phyloP scores from a whole-genome alignment of 2,888 invertebrate species.

The Macrostomum cliftonense region DNA sequence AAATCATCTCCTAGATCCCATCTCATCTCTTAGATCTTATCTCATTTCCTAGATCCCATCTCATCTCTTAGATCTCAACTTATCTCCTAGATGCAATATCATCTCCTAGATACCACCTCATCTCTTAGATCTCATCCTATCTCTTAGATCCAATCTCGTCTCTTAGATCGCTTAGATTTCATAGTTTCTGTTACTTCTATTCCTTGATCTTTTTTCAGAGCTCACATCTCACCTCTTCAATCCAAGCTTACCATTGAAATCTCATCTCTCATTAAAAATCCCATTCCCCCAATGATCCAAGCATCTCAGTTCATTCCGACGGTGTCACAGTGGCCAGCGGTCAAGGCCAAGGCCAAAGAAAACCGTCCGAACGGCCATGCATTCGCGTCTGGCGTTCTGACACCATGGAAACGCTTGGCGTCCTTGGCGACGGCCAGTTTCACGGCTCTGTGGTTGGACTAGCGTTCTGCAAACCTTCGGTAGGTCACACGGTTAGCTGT shows the following conservation, averaged over 20 bases:
- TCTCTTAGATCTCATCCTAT: no score
- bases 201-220: no score
- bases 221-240: no score
- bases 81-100: no score
- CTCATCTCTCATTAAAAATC: no score
- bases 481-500: constrained; percentile 7
- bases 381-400: constrained; percentile 29
- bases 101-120: no score
- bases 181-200: no score
- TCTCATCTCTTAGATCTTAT: background rate
- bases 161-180: no score
- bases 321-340: constrained; percentile 24
- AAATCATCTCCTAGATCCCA: background rate
- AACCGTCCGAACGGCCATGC: constrained; percentile 17
- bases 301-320: constrained; percentile 26
- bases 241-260: no score
- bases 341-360: constrained; percentile 13
- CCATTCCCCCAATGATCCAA: no score
- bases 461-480: constrained; percentile 21
- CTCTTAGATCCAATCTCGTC: no score
- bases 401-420: constrained; percentile 23
- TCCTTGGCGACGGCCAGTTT: constrained; percentile 20
- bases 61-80: no score
- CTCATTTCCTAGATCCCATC: background rate
- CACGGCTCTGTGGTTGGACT: constrained; percentile 20